Conservation (phyloP, 2,888 invertebrate genomes). For the Salpingus planirostris region DNA sequence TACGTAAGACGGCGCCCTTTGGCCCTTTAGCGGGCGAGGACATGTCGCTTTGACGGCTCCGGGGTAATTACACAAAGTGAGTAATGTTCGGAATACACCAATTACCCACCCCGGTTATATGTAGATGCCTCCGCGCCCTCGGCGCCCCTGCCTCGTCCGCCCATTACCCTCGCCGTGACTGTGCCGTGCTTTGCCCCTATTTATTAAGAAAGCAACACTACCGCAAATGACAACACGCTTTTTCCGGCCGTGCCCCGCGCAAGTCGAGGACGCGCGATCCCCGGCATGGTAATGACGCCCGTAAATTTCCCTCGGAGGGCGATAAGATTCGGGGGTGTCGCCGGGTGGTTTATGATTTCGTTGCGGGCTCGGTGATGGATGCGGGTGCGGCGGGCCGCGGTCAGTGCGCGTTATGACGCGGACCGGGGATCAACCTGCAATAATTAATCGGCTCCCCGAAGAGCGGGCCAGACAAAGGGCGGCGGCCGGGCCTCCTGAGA, state of each 20-base stretch:
- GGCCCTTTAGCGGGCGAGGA: constrained; percentile 40
- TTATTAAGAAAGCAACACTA: constrained; percentile 19
- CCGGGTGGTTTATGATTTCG: too few relatives aligned
- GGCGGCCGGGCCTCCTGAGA: constrained; percentile 38
- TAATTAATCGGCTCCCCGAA: constrained; percentile 42
- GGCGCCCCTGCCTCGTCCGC: too few relatives aligned
- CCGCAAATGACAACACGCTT: constrained; percentile 14
- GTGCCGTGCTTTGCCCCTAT: constrained; percentile 13
- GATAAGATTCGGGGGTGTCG: too few relatives aligned
- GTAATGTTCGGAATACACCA: constrained; percentile 40
- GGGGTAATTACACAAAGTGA: constrained; percentile 42
- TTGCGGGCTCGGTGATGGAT: too few relatives aligned
- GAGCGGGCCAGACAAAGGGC: constrained; percentile 38
- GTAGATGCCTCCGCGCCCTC: constrained; percentile 9
- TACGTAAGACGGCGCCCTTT: constrained; percentile 33
- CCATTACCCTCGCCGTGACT: constrained; percentile 8
- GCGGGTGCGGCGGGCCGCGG: constrained; percentile 15
- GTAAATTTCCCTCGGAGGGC: constrained; percentile 5
- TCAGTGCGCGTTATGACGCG: constrained; percentile 35
- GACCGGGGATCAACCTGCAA: constrained; percentile 36
- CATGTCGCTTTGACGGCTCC: constrained; percentile 40
- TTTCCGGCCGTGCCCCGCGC: too few relatives aligned
- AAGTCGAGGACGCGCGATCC: too few relatives aligned
- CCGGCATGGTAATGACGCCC: not conserved
- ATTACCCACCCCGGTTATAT: constrained; percentile 34